Base-by-base conservation (phyloP, 2,113 vertebrate genomes). In the Atractosteus spatula region DNA sequence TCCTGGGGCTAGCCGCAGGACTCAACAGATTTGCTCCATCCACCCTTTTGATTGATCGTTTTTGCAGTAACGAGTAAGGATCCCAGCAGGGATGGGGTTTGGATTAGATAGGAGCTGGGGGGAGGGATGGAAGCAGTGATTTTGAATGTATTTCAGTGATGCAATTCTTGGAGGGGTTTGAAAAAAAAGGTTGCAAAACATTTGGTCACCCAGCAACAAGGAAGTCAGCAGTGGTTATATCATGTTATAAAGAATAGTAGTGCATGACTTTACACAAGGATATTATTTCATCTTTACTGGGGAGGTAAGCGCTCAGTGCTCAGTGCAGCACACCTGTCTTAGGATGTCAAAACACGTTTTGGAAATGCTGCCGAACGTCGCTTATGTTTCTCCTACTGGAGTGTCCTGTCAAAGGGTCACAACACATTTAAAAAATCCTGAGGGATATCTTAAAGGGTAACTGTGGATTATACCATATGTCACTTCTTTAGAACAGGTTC, bases 291-390 rank as follows among this genome's bases (percentile, higher is more conserved):
- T 81, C 65, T 78, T 8, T 76, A 74, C 66, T 71, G 69, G 65
- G 79, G 74, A 68, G 29, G 68, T 80, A 74, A 73, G 54, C 75
- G 68, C 29, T 29, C 29, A 71, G 73, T 41, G 55, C 57, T 77
- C 55, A 57, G 85, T 72, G 78, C 71, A 78, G 80, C 86, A 89
- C 89, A 92, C 88, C 90, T 93, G 91, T 89, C 84, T 77, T 72
- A 77, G 81, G 87, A 83, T 78, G 88, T 92, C 88, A 90, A 84
- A 77, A 66, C 70, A 67, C 10, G 47, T 5, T 51, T 51, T 51
- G 5, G 5, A 51, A 51, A 51, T 51, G 47, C 47, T 7, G 47
- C 47, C 10, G 47, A 5, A 5, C 10, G 10, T 51, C 5, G 47
- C 47, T 10, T 51, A 10, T 7, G 10, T 29, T 29, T 29, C 47